phyloP scores from a whole-genome alignment of 2,888 invertebrate genomes.

The Eumerus sabulonum region DNA sequence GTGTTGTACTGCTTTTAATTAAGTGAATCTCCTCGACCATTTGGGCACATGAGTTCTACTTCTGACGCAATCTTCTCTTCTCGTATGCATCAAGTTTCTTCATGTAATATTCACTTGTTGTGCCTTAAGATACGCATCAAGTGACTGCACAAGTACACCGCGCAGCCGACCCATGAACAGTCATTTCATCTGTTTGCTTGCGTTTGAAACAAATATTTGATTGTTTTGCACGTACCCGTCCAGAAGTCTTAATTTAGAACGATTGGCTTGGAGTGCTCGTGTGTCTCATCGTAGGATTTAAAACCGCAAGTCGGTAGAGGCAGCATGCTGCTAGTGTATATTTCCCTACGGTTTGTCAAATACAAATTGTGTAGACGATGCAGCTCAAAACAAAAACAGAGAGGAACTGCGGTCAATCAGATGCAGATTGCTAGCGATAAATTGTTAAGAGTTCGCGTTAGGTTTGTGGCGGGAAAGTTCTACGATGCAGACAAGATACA shows the following conservation, averaged over 20 bases:
- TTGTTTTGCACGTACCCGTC: conserved; percentile 41
- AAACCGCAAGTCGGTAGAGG: conserved; percentile 32
- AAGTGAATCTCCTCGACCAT: conserved; percentile 39
- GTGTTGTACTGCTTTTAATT: conserved; percentile 27
- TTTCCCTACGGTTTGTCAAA: conserved; percentile 8
- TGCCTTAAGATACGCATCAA: conserved; percentile 8
- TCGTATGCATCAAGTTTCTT: conserved; percentile 14
- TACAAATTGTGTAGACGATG: not conserved
- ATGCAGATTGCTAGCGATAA: conserved; percentile 33
- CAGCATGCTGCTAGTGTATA: not conserved
- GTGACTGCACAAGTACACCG: not conserved
- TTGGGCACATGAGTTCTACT: conserved; percentile 19
- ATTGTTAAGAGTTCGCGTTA: conserved; percentile 37
- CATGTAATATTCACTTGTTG: conserved; percentile 38
- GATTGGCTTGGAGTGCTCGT: conserved; percentile 21
- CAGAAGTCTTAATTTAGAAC: conserved; percentile 41
- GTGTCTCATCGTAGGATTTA: not conserved
- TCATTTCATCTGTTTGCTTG: conserved; percentile 28
- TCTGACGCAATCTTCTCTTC: conserved; percentile 34
- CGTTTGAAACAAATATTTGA: conserved; percentile 46
- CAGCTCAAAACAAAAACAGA: conserved; percentile 41
- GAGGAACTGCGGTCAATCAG: conserved; percentile 33
- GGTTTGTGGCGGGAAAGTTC: conserved; percentile 15
- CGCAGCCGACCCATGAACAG: conserved; percentile 2
- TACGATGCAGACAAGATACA: no score